Evolutionary conservation across 2,113 vertebrate species (phyloP), one percentile per base, ranked within the genome.

Genomic region (Rhodinocichla rosea): DNA sequence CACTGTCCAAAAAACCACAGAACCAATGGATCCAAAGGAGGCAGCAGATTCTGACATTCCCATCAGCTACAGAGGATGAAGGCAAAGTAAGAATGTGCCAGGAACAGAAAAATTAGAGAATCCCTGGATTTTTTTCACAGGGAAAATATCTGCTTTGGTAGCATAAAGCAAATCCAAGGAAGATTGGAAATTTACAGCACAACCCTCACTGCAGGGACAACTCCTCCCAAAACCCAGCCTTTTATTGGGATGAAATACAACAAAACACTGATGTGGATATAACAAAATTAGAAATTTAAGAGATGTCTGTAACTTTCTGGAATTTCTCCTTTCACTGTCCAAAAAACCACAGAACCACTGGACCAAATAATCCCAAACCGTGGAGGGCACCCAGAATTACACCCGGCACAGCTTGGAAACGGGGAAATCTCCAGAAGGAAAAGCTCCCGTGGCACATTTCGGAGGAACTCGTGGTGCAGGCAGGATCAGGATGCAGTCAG

Each of bases 241-340:
- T 96, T 96, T 94, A 92, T 87, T 95, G 68, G 28, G 32, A 42
- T 44, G 39, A 60, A 92, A 92, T 13, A 40, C 8, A 86, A 21
- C 45, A 62, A 52, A 67, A 83, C 42, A 13, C 22, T 50, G 13
- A 71, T 0, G 4, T 4, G 18, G 10, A 2, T 10, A 52, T 18
- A 70, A 18, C n/a, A 44, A 55, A 55, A 20, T 8, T 20, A 55
- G 53, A 55, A 32, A 55, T 32, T 8, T 5, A 32, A 55, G 53
- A 32, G 19, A 53, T 30, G 52, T 17, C 28, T 55, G 53, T 13
- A 13, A 3, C 8, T 32, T 11, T 30, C 52, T 53, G 52, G 17
- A 30, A 53, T 30, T 19, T 32, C 18, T 20, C 30, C 3, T 32
- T 13, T 32, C 30, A 19, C 15, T 1, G 22, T 1, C 27, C 44